A percentile compares a stretch with the other conserved stretches of the same genome.
Conservation (phyloP, 2,113 vertebrate species). For the Globicephala melas region DNA sequence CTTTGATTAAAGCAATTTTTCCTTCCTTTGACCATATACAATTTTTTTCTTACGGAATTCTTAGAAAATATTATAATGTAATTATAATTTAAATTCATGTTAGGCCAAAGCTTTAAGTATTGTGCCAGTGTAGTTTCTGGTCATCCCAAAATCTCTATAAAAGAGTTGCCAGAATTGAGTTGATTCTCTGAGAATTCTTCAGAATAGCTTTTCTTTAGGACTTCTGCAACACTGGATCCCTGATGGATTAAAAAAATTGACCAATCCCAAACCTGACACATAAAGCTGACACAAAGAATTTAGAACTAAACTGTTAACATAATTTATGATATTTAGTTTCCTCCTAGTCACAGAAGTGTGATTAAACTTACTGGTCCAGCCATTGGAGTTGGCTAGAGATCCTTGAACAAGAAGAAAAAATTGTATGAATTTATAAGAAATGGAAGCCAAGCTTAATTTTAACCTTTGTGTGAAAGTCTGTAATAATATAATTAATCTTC, state of each 20-base stretch:
- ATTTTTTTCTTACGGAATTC: background rate
- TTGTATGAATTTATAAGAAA: conserved; percentile 3
- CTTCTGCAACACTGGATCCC: background rate
- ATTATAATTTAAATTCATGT: background rate
- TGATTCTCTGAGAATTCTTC: background rate
- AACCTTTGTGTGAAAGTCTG: conserved; percentile 32
- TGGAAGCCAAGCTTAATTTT: conserved; percentile 20
- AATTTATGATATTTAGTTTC: conserved; percentile 38
- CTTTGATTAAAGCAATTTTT: conserved; percentile 10
- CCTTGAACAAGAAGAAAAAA: background rate
- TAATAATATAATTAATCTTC: conserved; percentile 29
- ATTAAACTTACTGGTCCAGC: background rate
- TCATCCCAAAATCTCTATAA: background rate
- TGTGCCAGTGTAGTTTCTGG: background rate
- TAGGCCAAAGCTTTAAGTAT: background rate
- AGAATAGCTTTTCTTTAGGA: background rate
- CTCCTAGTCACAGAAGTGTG: background rate
- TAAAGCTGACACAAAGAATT: conserved; percentile 47
- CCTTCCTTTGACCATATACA: background rate
- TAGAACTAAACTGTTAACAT: conserved; percentile 26
- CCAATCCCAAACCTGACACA: background rate
- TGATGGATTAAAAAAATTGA: background rate
- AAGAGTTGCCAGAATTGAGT: background rate
- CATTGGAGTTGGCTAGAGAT: background rate
- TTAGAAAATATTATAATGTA: background rate